Evolutionary conservation across 2,888 invertebrate species (phyloP).

Genomic region (Hipparchia semele): DNA sequence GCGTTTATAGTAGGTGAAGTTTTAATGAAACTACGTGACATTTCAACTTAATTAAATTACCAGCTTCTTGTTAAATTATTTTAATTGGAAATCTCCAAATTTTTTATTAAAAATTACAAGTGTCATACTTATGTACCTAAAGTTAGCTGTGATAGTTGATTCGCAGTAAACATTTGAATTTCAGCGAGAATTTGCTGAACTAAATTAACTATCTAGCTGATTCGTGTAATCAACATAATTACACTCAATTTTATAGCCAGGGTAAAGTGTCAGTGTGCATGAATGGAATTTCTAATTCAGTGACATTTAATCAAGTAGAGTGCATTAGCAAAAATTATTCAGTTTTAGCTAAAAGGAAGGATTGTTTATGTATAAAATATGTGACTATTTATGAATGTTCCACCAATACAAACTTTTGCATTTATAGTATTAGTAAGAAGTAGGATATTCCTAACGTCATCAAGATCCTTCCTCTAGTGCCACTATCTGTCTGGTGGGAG

Average conservation of each 20-base stretch:
- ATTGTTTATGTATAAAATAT: too few relatives aligned
- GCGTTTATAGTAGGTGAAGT: too few relatives aligned
- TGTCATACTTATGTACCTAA: too few relatives aligned
- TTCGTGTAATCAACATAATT: slow-evolving; percentile 10
- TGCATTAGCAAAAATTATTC: slow-evolving; percentile 5
- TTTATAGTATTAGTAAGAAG: too few relatives aligned
- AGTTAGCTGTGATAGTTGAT: background rate
- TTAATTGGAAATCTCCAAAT: too few relatives aligned
- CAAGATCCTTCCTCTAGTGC: too few relatives aligned
- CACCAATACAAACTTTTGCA: too few relatives aligned
- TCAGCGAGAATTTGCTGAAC: slow-evolving; percentile 22
- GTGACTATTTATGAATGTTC: too few relatives aligned
- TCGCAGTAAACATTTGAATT: background rate
- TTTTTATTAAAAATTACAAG: background rate
- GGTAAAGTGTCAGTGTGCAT: background rate
- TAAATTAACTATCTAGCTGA: slow-evolving; percentile 15
- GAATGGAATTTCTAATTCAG: slow-evolving; percentile 5
- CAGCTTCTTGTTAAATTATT: background rate
- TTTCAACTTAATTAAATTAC: too few relatives aligned
- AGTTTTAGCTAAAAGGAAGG: background rate
- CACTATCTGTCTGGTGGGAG: too few relatives aligned
- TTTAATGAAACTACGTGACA: too few relatives aligned
- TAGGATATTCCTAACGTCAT: background rate
- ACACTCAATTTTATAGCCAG: background rate
- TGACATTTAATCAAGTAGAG: slow-evolving; percentile 10